Conservation (phyloP, 2,888 invertebrate genomes). For the Atherix ibis region DNA sequence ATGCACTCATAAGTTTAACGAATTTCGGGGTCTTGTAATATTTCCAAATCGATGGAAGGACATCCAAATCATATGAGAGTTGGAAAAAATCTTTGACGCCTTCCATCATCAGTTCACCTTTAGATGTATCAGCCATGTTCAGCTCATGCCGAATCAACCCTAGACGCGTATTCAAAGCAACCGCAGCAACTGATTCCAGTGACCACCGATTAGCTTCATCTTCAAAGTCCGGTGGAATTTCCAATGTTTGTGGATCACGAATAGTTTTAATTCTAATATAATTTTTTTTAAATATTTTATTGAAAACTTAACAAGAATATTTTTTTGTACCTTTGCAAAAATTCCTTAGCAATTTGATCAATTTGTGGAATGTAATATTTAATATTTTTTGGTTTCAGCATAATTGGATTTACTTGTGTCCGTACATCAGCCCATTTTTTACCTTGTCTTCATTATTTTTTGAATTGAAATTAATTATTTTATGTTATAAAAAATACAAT, state of each 20-base stretch:
- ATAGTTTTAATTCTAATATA: constrained; percentile 22
- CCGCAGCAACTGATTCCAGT: constrained; percentile 36
- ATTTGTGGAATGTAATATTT: constrained; percentile 37
- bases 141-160: constrained; percentile 17
- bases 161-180: constrained; percentile 30
- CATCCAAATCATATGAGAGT: constrained; percentile 17
- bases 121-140: background rate
- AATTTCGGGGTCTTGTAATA: constrained; percentile 12
- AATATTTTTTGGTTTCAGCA: constrained; percentile 44
- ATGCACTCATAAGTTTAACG: constrained; percentile 3
- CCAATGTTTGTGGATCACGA: constrained; percentile 20
- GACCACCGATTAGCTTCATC: constrained; percentile 40
- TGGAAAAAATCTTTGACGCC: constrained; percentile 9
- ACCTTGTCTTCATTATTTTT: constrained; percentile 37
- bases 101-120: constrained; percentile 11
- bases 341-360: constrained; percentile 34
- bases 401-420: constrained; percentile 47
- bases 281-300: background rate
- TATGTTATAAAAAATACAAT: background rate
- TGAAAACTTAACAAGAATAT: constrained; percentile 10
- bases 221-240: constrained; percentile 33
- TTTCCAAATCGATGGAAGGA: constrained; percentile 24
- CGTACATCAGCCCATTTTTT: constrained; percentile 49
- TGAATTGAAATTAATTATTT: constrained; percentile 13
- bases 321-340: constrained; percentile 20